Evolutionary conservation across 1,140 invertebrate species (phyloP).

Genomic region (Gonatopus flavifemur): DNA sequence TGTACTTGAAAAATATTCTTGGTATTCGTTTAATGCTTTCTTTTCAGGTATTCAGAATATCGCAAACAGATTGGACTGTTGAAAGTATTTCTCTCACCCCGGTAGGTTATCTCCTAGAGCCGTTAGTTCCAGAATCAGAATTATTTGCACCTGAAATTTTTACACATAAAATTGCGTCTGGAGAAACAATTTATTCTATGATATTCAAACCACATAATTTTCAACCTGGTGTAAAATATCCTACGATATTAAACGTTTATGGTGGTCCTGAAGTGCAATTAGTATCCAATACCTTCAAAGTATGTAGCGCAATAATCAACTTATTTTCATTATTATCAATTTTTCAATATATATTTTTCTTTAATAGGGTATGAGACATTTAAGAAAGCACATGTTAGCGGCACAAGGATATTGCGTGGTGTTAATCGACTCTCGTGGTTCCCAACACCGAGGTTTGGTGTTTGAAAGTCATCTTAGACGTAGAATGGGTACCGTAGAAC

Average conservation of each 20-base stretch:
- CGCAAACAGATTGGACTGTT: constrained; percentile 65
- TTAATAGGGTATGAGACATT: constrained; percentile 80
- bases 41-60: constrained; percentile 69
- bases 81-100: constrained; percentile 68
- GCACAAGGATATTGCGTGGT: constrained; percentile 97
- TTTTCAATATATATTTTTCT: not conserved
- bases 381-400: constrained; percentile 92
- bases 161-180: constrained; percentile 70
- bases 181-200: constrained; percentile 84
- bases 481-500: constrained; percentile 92
- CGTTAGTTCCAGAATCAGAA: constrained; percentile 61
- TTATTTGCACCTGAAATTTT: constrained; percentile 75
- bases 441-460: constrained; percentile 84
- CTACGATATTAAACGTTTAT: constrained; percentile 95
- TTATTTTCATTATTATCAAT: not conserved
- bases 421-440: constrained; percentile 92
- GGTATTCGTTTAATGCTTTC: not conserved
- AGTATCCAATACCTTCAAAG: constrained; percentile 95
- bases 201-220: constrained; percentile 87
- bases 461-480: constrained; percentile 90
- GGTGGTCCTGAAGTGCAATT: constrained; percentile 97
- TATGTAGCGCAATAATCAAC: constrained; percentile 38
- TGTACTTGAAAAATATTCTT: not conserved
- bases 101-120: constrained; percentile 72
- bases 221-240: constrained; percentile 78